Percentiles rank a stretch among this genome's conserved stretches.
phyloP scores from a whole-genome alignment of 2,888 invertebrate genomes.

The Toxonevra muliebris region DNA sequence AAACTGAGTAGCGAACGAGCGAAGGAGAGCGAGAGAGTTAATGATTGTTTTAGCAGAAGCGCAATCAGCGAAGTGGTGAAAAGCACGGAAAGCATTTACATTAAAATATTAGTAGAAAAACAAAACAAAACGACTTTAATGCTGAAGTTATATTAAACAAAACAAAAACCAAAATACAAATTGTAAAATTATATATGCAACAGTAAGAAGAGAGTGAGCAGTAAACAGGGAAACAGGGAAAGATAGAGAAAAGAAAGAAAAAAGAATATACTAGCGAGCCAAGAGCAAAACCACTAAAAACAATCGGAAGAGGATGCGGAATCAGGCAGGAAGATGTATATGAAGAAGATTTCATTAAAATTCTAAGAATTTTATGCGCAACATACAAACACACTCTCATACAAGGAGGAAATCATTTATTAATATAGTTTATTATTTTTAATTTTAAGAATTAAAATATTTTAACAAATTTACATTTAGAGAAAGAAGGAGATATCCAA shows the following conservation, averaged over 20 bases:
- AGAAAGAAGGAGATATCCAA: no score
- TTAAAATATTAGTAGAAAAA: constrained; percentile 19
- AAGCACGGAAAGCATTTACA: not conserved
- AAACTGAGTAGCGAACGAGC: no score
- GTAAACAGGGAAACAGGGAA: not conserved
- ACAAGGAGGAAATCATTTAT: constrained; percentile 9
- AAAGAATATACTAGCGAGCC: constrained; percentile 9
- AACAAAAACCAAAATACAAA: constrained; percentile 36
- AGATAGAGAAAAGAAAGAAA: no score
- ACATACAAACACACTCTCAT: constrained; percentile 13
- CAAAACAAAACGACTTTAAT: constrained; percentile 23
- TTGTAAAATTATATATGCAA: constrained; percentile 22
- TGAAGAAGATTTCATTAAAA: constrained; percentile 27
- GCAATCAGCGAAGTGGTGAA: constrained; percentile 23
- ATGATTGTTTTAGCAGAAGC: constrained; percentile 25
- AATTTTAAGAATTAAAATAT: constrained; percentile 36
- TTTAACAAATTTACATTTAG: constrained; percentile 31
- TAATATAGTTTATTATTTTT: constrained; percentile 18
- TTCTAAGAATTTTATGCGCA: constrained; percentile 36
- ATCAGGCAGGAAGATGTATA: not conserved
- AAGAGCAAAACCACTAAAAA: constrained; percentile 15
- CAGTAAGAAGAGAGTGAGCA: constrained; percentile 39
- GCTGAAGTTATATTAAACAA: constrained; percentile 22
- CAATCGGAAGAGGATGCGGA: constrained; percentile 8
- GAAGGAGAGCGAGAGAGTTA: constrained; percentile 8